These are phyloP conservation scores for Thymelicus acteon DNA, from an alignment of 2,888 invertebrate species.

Conservation along the genomic window DNA sequence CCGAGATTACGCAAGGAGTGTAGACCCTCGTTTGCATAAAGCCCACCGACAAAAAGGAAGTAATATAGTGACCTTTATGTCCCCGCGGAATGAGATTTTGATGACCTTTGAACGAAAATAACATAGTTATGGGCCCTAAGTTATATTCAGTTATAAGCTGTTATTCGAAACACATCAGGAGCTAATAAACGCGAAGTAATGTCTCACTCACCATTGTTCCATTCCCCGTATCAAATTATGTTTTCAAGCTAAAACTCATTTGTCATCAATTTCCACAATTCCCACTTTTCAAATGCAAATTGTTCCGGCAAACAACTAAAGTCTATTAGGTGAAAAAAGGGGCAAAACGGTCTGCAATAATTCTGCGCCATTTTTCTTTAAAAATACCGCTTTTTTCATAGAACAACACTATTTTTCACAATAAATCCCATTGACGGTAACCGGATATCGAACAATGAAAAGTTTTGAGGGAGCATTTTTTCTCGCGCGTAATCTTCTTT, in stretches of 20 bases:
- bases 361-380: constrained; percentile 2
- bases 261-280: constrained; percentile 30
- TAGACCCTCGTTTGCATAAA: constrained; percentile 36
- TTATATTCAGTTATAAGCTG: neutral
- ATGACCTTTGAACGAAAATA: constrained; percentile 18
- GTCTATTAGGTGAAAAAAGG: constrained; percentile 12
- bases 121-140: constrained; percentile 2
- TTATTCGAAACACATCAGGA: constrained; percentile 29
- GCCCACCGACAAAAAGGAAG: constrained; percentile 31
- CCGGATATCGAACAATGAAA: constrained; percentile 33
- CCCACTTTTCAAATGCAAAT: constrained; percentile 6
- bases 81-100: constrained; percentile 24
- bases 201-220: constrained; percentile 34
- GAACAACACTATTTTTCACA: constrained; percentile 30
- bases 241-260: constrained; percentile 36
- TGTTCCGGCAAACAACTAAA: constrained; percentile 21
- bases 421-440: constrained; percentile 21
- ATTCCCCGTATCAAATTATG: constrained; percentile 33
- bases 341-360: constrained; percentile 23
- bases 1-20: constrained; percentile 28
- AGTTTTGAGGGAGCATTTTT: constrained; percentile 31
- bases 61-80: constrained; percentile 22
- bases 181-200: constrained; percentile 25
- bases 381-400: constrained; percentile 6
- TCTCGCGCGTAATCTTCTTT: constrained; percentile 57